Evolutionary conservation across 2,888 invertebrate species (phyloP), one percentile per base, ranked within the genome.

Genomic region (Morpho deidamia): DNA sequence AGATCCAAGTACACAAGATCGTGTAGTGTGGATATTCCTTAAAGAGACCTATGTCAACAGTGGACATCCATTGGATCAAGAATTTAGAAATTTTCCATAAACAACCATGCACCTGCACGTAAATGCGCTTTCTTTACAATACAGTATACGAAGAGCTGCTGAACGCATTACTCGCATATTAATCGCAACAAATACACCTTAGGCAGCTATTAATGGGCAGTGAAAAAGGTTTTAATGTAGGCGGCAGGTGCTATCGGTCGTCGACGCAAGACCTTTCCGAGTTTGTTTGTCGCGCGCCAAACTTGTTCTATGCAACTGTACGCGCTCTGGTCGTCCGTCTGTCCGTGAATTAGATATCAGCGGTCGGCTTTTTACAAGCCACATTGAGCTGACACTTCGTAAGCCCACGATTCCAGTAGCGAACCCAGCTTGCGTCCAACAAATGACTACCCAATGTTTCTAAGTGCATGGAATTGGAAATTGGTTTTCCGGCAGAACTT

Each of bases 241-340:
- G n/a, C 37, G 67, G 80, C 87, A 87, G 87, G 79, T 87, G 87
- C 53, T 64, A 56, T 58, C 69, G 86, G 81, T 83, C 87, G 73
- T 69, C 73, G 85, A 78, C 86, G 74, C 81, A 76, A 76, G 86
- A 86, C 86, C 86, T 87, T 85, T 86, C 71, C 56, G 40, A 50
- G 50, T 35, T 50, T 76, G 71, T 70, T 58, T 74, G 78, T 80
- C 83, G 79, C 80, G 82, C 79, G 83, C 74, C 68, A 67, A 46
- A 44, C 50, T 56, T 59, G 58, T 55, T 44, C 62, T 66, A 67
- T 62, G 70, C 73, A 74, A 74, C 72, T 23, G 23, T 5, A 5
- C 23, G 23, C 5, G 23, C 23, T 3, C 23, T 23, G 23, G 23
- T 23, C 23, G 23, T 23, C 23, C 23, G 23, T 5, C 23, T 23